Base-by-base conservation (phyloP, 1,140 invertebrate genomes). In the Heliconius melpomene region DNA sequence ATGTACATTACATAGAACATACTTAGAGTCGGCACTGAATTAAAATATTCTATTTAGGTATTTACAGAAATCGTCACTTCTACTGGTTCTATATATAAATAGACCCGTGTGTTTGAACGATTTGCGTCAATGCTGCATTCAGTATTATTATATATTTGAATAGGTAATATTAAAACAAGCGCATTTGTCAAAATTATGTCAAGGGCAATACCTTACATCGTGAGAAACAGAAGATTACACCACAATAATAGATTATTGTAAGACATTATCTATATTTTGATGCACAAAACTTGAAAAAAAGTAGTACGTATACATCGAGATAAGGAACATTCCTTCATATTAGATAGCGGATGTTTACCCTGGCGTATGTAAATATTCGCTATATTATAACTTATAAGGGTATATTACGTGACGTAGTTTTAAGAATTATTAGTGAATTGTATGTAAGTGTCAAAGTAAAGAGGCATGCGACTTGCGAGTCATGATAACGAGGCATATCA, bases 401-500 rank as follows among this genome's bases (percentile, higher is more conserved):
- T 72, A 29, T 66, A 66, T 29, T 66, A 66, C 11, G 60, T 60
- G 60, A 66, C 23, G 13, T 66, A 66, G 13, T 29, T 26, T 66
- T 66, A 3, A 66, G 13, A 7, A 66, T 16, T 23, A 66, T 66
- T 66, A 11, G 60, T 66, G 23, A 66, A 13, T 29, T 66, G 5
- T 66, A 16, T 36, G 40, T 23, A 66, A 66, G 60, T 66, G 60
- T 66, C 60, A 66, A 23, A 66, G 60, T 26, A 66, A 66, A 66
- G 26, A 66, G 60, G 23, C 32, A 32, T 32, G 26, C 60, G 60
- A 26, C 60, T 66, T 29, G 60, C 60, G 60, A 66, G 26, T 66
- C 54, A 83, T 87, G 90, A 93, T 94, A 92, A 92, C 88, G 89
- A 93, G 90, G 89, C 87, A 88, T 92, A 90, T 93, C 87, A 91